Conservation (phyloP, 2,113 vertebrate genomes). For the Podarcis muralis region DNA sequence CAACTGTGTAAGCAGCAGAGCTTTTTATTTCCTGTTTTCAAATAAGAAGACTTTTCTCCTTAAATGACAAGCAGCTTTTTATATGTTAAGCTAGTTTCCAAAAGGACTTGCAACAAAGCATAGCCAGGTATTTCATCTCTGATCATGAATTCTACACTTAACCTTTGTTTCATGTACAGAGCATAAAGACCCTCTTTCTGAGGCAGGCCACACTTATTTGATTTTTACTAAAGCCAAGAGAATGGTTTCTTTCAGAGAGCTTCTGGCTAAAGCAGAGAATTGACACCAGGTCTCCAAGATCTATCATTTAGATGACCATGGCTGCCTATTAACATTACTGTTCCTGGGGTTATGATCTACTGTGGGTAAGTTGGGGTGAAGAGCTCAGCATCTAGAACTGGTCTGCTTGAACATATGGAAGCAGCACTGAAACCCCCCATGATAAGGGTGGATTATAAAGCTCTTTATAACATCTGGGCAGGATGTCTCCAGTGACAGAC, state of each 20-base stretch:
- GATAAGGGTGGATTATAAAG: constrained; percentile 25
- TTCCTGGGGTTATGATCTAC: not conserved
- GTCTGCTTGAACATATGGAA: not conserved
- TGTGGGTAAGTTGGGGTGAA: not conserved
- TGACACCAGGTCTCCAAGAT: not conserved
- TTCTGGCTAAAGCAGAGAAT: not conserved
- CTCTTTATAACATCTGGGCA: constrained; percentile 49
- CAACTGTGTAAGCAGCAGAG: not conserved
- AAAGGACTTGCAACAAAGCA: not conserved
- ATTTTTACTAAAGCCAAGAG: not conserved
- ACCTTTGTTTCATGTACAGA: not conserved
- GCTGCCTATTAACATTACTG: not conserved
- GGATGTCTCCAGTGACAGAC: constrained; percentile 28
- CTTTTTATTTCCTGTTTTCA: not conserved
- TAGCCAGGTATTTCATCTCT: not conserved
- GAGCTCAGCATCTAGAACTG: not conserved
- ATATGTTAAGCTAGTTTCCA: not conserved
- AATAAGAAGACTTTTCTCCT: not conserved
- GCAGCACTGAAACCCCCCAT: constrained; percentile 26
- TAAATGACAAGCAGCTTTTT: not conserved
- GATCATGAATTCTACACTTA: not conserved
- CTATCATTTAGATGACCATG: not conserved
- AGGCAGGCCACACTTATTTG: not conserved
- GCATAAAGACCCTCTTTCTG: not conserved
- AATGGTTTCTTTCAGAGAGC: not conserved